phyloP scores from a whole-genome alignment of 92 coral and sea anemone species.

The Montipora capitata region DNA sequence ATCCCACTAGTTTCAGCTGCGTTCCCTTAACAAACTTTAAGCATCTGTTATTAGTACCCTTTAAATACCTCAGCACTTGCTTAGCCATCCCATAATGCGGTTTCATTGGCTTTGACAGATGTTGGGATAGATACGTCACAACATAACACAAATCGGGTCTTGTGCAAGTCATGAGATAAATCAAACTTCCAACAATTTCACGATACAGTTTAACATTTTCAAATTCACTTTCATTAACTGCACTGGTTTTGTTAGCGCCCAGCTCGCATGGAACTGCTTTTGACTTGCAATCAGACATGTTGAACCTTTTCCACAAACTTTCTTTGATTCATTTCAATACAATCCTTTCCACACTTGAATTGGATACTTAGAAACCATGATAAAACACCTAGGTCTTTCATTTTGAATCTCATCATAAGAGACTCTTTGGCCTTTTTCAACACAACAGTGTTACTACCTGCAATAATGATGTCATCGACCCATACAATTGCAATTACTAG shows the following conservation, averaged over 20 bases:
- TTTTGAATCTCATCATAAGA: too few species aligned
- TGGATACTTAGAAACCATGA: constrained; percentile 55
- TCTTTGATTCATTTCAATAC: constrained; percentile 50
- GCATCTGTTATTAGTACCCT: constrained; percentile 23
- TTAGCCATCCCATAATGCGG: constrained; percentile 41
- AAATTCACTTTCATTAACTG: constrained; percentile 27
- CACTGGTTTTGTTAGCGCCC: constrained; percentile 29
- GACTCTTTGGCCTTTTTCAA: too few species aligned
- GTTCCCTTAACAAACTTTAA: constrained; percentile 38
- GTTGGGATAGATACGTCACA: constrained; percentile 54
- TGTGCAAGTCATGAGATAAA: constrained; percentile 56
- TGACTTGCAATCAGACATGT: constrained; percentile 58
- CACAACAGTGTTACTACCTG: constrained; percentile 53
- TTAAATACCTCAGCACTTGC: constrained; percentile 51
- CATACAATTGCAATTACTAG: constrained; percentile 33
- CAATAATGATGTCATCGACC: constrained; percentile 66
- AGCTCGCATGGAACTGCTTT: constrained; percentile 56
- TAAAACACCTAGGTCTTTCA: constrained; percentile 66
- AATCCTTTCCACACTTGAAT: constrained; percentile 15
- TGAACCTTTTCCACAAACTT: constrained; percentile 44
- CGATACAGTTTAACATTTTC: constrained; percentile 44
- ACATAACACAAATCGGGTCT: too few species aligned
- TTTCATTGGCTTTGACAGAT: constrained; percentile 46
- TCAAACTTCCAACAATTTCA: constrained; percentile 67
- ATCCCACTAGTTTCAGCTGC: constrained; percentile 24